phyloP scores from a whole-genome alignment of 1,140 invertebrate genomes.

The Aphidius gifuensis region DNA sequence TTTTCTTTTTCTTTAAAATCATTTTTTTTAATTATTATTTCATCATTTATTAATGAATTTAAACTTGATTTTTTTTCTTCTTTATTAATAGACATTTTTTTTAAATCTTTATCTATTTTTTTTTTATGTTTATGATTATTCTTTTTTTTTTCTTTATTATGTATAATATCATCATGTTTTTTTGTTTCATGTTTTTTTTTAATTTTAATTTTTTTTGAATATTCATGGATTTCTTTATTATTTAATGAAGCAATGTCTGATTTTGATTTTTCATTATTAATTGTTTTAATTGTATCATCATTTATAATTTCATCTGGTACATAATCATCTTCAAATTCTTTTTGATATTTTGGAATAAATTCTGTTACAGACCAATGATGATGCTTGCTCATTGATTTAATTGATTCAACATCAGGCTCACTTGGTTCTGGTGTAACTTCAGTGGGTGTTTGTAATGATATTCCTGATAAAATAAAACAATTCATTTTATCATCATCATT shows the following conservation, averaged over 20 bases:
- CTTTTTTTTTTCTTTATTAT: background rate
- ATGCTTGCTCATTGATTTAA: background rate
- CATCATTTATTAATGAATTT: conserved; percentile 8
- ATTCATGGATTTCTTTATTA: background rate
- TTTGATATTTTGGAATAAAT: conserved; percentile 4
- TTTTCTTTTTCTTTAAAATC: conserved; percentile 22
- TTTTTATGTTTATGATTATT: background rate
- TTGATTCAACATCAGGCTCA: conserved; percentile 1
- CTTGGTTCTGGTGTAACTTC: conserved; percentile 10
- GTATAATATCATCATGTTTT: background rate
- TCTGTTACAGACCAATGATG: conserved; percentile 15
- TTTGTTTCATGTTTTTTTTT: background rate
- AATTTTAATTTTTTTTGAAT: background rate
- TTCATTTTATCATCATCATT: background rate
- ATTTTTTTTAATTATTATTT: conserved; percentile 1
- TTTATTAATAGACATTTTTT: background rate
- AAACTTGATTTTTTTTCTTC: too few relatives aligned
- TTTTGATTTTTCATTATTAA: too few relatives aligned
- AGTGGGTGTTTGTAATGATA: conserved; percentile 12
- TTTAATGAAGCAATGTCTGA: background rate
- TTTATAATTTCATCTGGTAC: too few relatives aligned
- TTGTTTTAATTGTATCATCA: too few relatives aligned
- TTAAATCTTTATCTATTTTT: background rate
- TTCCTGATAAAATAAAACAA: conserved; percentile 6
- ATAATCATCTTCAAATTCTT: background rate